These are phyloP conservation scores for Cremastinae sp. DNA, from an alignment of 2,888 invertebrate genomes.

Conservation along the genomic window DNA sequence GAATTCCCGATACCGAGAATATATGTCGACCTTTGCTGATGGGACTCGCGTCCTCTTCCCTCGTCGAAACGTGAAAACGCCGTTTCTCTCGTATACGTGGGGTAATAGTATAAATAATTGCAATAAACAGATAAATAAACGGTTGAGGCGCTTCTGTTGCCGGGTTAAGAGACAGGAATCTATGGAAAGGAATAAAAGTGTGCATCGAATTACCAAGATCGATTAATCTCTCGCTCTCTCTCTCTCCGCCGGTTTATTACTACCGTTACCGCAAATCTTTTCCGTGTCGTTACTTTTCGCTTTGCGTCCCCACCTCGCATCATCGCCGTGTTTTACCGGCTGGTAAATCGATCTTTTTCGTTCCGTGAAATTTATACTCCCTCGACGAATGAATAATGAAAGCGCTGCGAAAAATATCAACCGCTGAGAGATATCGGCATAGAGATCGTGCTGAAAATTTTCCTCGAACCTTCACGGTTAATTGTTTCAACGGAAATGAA, in stretches of 20 bases:
- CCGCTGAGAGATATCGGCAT: slow-evolving; percentile 28
- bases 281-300: slow-evolving; percentile 51
- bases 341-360: slow-evolving; percentile 4
- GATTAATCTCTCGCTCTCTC: slow-evolving; percentile 56
- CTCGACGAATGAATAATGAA: slow-evolving; percentile 1
- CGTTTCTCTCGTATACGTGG: slow-evolving; percentile 2
- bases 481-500: slow-evolving; percentile 50
- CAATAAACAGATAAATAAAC: slow-evolving; percentile 3
- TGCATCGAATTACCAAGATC: slow-evolving; percentile 16
- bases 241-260: slow-evolving; percentile 32
- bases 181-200: not conserved
- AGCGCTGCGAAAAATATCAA: slow-evolving; percentile 51
- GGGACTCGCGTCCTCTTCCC: not conserved
- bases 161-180: too few relatives aligned
- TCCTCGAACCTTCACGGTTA: slow-evolving; percentile 14
- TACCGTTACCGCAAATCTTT: slow-evolving; percentile 62
- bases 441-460: slow-evolving; percentile 1
- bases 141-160: not conserved
- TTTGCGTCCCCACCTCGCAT: not conserved
- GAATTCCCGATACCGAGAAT: slow-evolving; percentile 70
- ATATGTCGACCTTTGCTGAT: slow-evolving; percentile 62
- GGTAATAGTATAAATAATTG: slow-evolving; percentile 4
- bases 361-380: slow-evolving; percentile 48
- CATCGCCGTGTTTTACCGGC: slow-evolving; percentile 23
- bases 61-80: slow-evolving; percentile 3